These are phyloP conservation scores for Elgaria multicarinata DNA, from an alignment of 2,113 vertebrate species.

Conservation along the genomic window DNA sequence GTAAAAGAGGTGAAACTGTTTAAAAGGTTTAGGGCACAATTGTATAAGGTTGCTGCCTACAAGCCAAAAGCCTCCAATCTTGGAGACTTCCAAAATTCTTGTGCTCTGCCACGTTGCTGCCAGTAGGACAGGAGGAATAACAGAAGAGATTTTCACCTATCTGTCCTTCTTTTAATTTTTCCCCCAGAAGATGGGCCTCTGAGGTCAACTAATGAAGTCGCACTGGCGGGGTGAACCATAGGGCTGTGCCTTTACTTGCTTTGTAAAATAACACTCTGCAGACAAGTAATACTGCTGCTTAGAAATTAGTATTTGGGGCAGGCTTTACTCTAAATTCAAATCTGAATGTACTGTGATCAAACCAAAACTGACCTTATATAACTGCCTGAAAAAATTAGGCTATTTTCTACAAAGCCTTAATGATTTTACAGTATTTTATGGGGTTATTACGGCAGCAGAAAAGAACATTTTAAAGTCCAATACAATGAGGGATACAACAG, in stretches of 20 bases:
- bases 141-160: no score
- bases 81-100: no score
- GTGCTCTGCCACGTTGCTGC: no score
- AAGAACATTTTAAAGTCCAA: conserved; percentile 52
- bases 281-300: conserved; percentile 23
- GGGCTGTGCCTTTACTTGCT: neutral
- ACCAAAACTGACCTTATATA: conserved; percentile 30
- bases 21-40: conserved; percentile 7
- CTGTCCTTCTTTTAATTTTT: no score
- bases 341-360: conserved; percentile 42
- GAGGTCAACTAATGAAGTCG: no score
- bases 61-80: no score
- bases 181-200: no score
- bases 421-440: conserved; percentile 38
- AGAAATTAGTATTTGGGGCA: neutral
- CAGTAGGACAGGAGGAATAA: no score
- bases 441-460: neutral
- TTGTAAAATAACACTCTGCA: conserved; percentile 14
- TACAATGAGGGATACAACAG: conserved; percentile 48
- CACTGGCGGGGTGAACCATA: no score
- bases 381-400: conserved; percentile 41
- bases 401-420: conserved; percentile 21
- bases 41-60: no score
- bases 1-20: conserved; percentile 19
- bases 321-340: conserved; percentile 25